Evolutionary conservation across 2,888 invertebrate genomes (phyloP), one percentile per base, ranked within the genome.

Genomic region (Lasioglossum figueresi): DNA sequence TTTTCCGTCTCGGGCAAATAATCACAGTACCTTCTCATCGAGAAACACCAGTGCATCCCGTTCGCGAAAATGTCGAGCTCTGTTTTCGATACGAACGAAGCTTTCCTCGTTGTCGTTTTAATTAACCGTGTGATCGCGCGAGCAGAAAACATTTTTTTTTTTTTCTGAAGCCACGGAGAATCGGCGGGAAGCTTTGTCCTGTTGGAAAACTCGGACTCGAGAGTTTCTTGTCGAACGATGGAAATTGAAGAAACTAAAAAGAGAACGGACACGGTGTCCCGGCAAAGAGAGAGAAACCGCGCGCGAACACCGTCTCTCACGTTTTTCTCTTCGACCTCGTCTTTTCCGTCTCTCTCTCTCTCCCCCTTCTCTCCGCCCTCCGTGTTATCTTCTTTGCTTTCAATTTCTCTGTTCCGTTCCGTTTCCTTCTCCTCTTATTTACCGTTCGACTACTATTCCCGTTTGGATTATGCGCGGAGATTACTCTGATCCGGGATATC

Each of bases 201-300:
- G 16, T 12, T 4, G 14, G 31, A 10, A 19, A 23, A 70, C 40
- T 40, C 37, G 40, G 10, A 14, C 70, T n/a, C 40, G 37, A 70
- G 37, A 70, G 12, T 70, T 70, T 70, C 68, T 23, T 37, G 34
- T 77, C 70, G 77, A 84, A 81, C 66, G 66, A 76, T 79, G 75
- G 52, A 59, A 76, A 85, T 79, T 63, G 56, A 78, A 84, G 40
- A 68, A 73, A 79, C 23, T 68, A 79, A 79, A 59, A 76, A 87
- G 79, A 87, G 84, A 82, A 88, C 82, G 79, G 68, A 84, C 84
- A 31, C 31, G 83, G 88, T 88, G 79, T 77, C 82, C 82, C 79
- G 80, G 66, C 63, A 81, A 63, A 78, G 79, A 63, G 79, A 84
- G 79, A 84, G 76, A 52, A 63, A 86, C 77, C 82, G 71, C 56